phyloP scores from a whole-genome alignment of 2,888 invertebrate species.

The Monopis laevigella region DNA sequence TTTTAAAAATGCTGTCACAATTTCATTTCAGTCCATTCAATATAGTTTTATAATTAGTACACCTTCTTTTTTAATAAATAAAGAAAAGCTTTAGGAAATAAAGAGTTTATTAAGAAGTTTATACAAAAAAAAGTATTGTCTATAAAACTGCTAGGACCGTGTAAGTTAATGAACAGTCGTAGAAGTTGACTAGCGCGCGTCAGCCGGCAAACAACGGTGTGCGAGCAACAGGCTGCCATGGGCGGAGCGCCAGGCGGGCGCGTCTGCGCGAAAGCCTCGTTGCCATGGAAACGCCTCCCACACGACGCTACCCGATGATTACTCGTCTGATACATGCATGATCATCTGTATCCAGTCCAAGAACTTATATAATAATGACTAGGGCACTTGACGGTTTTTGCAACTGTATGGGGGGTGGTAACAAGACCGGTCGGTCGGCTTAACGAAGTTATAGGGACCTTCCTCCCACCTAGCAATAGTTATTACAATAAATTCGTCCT shows the following conservation, averaged over 20 bases:
- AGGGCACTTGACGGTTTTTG: too few relatives aligned
- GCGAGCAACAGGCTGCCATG: slow-evolving; percentile 57
- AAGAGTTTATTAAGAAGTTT: not conserved
- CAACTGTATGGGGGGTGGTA: too few relatives aligned
- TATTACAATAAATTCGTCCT: too few relatives aligned
- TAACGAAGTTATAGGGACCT: too few relatives aligned
- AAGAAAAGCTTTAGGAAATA: too few relatives aligned
- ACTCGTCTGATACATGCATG: too few relatives aligned
- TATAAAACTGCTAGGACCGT: slow-evolving; percentile 14
- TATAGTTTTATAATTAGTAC: too few relatives aligned
- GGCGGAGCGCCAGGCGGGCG: slow-evolving; percentile 43
- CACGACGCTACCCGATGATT: slow-evolving; percentile 37
- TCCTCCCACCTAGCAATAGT: too few relatives aligned
- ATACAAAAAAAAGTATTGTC: slow-evolving; percentile 5
- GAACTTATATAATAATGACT: too few relatives aligned
- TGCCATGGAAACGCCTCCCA: slow-evolving; percentile 55
- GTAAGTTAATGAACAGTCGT: slow-evolving; percentile 33
- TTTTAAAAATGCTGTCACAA: not conserved
- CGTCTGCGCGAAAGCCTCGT: slow-evolving; percentile 48
- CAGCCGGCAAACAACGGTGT: slow-evolving; percentile 22
- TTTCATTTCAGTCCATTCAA: not conserved
- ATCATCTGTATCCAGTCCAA: too few relatives aligned
- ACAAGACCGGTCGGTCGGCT: too few relatives aligned
- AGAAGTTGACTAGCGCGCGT: slow-evolving; percentile 41
- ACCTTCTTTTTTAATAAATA: too few relatives aligned